Evolutionary conservation across 1,140 invertebrate genomes (phyloP), one percentile per base, ranked within the genome.

Genomic region (Rhynchophorus ferrugineus): DNA sequence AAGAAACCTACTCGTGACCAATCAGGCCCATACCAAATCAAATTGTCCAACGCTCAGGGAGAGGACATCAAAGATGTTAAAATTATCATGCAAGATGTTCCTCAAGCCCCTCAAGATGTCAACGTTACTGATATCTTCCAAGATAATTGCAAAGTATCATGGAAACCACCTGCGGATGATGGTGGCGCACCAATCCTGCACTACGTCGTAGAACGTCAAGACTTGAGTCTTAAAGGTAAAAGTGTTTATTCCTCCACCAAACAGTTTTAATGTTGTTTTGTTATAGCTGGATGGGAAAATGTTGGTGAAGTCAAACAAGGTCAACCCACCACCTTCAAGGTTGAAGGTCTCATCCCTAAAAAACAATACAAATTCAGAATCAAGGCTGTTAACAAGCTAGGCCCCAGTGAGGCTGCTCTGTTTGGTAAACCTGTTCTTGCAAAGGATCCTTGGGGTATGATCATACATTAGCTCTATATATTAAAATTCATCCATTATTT

Each of bases 341-440:
- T 93, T 5, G 84, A 87, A 62, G 92, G 92, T 63, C 77, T 98
- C 1, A 76, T 83, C 29, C 82, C 83, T 14, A 93, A 86, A 73
- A 95, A 86, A 70, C 89, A 84, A 63, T 96, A 89, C 74, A 94
- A 94, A 77, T 98, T 99, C 77, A 80, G 95, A 54, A 93, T 98
- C 51, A 80, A 85, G 50, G 95, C 95, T 41, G 85, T 96, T 9
- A 98, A 98, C 68, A 91, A 91, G 65, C 79, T 91, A 49, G 88
- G 87, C 39, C 76, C 83, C 5, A 88, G 91, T 70, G 92, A 97
- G 68, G 91, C 92, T 41, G 85, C 89, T 17, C 72, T 84, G 6
- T 90, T 93, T 62, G 83, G 75, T 52, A 93, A 90, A 66, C 81
- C 87, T 20, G 84, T 95, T 19, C 70, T 96, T 37, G 94, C 95